Conservation (phyloP, 2,113 vertebrate genomes). For the Atrichornis clamosus region DNA sequence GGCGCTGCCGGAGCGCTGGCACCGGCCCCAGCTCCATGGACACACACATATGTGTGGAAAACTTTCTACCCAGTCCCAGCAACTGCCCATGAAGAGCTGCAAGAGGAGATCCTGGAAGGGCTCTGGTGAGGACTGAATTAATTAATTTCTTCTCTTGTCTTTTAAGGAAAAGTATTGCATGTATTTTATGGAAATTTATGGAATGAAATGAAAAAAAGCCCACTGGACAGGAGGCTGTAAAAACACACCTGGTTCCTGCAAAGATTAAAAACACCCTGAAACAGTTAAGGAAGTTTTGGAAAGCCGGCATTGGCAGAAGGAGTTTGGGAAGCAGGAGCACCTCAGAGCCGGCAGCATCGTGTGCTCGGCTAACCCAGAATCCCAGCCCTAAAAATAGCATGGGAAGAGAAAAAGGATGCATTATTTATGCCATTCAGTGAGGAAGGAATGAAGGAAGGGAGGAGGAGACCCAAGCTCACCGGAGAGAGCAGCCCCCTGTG, state of each 20-base stretch:
- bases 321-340: background rate
- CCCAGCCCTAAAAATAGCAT: slow-evolving; percentile 50
- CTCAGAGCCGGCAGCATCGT: background rate
- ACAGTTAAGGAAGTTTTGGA: background rate
- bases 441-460: background rate
- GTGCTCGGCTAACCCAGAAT: background rate
- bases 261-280: background rate
- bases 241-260: background rate
- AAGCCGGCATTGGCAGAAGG: background rate
- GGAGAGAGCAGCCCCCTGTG: background rate
- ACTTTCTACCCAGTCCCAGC: background rate
- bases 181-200: background rate
- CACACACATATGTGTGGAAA: background rate
- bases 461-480: background rate
- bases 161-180: fast-evolving
- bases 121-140: background rate
- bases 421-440: slow-evolving; percentile 4
- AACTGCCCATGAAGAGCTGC: fast-evolving
- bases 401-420: background rate
- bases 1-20: background rate
- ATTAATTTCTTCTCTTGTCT: background rate
- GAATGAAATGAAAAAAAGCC: background rate
- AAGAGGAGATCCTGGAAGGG: background rate
- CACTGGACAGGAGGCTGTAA: background rate
- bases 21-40: fast-evolving